These are phyloP conservation scores for Meloidogyne hapla DNA, from an alignment of 1,140 invertebrate species.

Conservation along the genomic window DNA sequence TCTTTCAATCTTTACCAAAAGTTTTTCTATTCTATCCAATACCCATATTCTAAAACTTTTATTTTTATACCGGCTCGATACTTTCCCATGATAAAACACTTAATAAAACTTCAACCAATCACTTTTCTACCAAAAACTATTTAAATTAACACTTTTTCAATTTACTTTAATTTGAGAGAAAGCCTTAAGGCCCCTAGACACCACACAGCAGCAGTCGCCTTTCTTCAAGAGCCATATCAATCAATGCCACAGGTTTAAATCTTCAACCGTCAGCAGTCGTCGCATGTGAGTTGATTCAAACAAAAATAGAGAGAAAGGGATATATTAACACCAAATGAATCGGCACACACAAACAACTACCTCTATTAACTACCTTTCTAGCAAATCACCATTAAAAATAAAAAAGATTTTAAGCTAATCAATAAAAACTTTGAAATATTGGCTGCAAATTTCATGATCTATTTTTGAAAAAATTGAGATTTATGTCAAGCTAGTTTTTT, in stretches of 20 bases:
- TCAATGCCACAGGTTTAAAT: background rate
- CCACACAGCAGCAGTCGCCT: background rate
- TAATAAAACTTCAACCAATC: too few species aligned
- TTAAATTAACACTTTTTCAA: background rate
- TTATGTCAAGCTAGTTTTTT: too few species aligned
- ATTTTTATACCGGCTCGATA: too few species aligned
- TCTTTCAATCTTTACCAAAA: too few species aligned
- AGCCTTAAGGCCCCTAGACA: background rate
- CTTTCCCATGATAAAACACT: too few species aligned
- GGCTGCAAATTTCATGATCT: background rate
- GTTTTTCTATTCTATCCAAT: too few species aligned
- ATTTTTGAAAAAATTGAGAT: background rate
- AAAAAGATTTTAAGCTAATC: background rate
- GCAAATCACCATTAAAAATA: background rate
- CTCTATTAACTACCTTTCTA: background rate
- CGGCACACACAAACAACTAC: background rate
- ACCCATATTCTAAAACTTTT: too few species aligned
- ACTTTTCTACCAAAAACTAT: background rate
- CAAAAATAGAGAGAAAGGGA: background rate
- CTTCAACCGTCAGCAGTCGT: slow-evolving; percentile 5
- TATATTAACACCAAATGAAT: background rate
- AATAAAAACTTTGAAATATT: background rate
- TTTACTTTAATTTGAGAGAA: too few species aligned
- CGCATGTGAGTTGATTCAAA: background rate
- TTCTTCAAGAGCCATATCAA: background rate